Conservation (phyloP, 2,797 vertebrate genomes). For the Malurus splendens region DNA sequence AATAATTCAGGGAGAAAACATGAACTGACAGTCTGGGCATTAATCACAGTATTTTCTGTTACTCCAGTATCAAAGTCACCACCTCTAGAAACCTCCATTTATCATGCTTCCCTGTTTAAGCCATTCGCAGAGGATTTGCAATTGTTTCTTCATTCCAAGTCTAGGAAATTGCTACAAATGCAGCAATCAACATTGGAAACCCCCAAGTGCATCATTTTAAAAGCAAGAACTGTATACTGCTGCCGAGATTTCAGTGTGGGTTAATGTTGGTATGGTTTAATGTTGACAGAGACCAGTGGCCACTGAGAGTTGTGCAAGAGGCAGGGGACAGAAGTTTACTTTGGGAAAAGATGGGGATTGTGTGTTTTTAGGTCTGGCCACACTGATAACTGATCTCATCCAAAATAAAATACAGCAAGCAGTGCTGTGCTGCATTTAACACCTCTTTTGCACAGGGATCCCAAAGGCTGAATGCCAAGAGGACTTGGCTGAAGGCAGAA, state of each 20-base stretch:
- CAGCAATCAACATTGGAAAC: not conserved
- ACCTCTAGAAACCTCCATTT: not conserved
- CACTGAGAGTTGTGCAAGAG: accelerated
- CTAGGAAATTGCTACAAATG: not conserved
- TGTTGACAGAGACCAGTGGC: not conserved
- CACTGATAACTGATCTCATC: not conserved
- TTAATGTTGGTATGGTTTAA: not conserved
- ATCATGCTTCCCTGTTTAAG: not conserved
- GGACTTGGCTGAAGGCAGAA: not conserved
- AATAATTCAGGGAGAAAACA: conserved; percentile 28
- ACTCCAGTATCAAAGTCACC: not conserved
- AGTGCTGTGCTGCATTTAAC: not conserved
- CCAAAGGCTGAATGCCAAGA: not conserved
- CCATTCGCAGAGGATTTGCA: not conserved
- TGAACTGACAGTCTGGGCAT: not conserved
- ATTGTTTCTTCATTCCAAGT: not conserved
- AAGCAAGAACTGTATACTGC: not conserved
- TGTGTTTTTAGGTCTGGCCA: not conserved
- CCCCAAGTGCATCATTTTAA: not conserved
- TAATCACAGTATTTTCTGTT: not conserved
- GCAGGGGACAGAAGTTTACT: not conserved
- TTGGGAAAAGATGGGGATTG: not conserved
- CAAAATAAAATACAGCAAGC: not conserved
- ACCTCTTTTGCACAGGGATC: not conserved
- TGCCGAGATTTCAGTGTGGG: not conserved